Evolutionary conservation across 2,113 vertebrate genomes (phyloP), one percentile per base, ranked within the genome.

Genomic region (Strix aluco): DNA sequence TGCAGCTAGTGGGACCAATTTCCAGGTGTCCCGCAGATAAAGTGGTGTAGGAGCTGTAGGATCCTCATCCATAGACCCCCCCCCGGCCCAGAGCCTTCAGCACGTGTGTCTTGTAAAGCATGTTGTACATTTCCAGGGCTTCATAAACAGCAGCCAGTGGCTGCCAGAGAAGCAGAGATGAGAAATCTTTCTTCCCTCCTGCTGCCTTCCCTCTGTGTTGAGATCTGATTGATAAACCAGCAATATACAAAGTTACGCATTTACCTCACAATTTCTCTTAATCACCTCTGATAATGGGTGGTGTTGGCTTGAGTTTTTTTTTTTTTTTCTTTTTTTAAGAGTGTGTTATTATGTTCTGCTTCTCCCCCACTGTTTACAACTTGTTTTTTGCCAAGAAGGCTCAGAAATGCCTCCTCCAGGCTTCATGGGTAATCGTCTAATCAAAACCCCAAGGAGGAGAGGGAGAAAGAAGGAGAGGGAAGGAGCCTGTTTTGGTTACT

Each of bases 1-100:
- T 67, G 84, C 74, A 72, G 46, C 66, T 46, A 61, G 15, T 54
- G 81, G 62, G 85, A 91, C 81, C 34, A 36, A 77, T 95, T 92
- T 92, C 74, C 85, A 95, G 58, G 62, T 91, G 92, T 95, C 74
- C 81, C 0, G 6, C 32, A 58, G 93, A 88, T 86, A 58, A 82
- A 94, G 20, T 15, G 20, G 11, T 18, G 58, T 38, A 62, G 63
- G 54, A 85, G 54, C 44, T 2, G 69, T 10, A 90, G 75, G 74
- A 90, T 42, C 49, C 9, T 2, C 74, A 80, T 54, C 49, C 46
- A 29, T 3, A 34, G 66, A 54, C 25, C 27, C 23, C 16, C 63
- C 15, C 29, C 40, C 0, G 6, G 21, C 44, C 58, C 74, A 29
- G 58, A 93, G 44, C 54, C 66, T 66, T 62, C 89, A 79, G 27